Percentiles rank a stretch among this genome's conserved stretches.
phyloP scores from a whole-genome alignment of 1,140 invertebrate species.

The Drosophila melanica region DNA sequence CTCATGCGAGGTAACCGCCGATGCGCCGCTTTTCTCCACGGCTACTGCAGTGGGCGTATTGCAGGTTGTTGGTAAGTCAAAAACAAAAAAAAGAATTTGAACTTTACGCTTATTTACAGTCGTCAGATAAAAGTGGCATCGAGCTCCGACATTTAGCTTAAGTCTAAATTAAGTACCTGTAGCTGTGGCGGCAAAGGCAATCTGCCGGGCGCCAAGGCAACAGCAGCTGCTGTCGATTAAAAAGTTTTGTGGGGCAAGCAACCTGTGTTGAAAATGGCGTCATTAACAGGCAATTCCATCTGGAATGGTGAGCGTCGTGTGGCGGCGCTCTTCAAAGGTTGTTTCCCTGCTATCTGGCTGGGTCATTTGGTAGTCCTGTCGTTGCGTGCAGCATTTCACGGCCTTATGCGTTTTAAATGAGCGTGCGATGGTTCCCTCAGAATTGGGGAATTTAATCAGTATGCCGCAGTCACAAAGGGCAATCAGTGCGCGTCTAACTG shows the following conservation, averaged over 20 bases:
- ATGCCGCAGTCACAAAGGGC: constrained; percentile 46
- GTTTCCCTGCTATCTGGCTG: constrained; percentile 21
- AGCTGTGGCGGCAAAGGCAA: constrained; percentile 36
- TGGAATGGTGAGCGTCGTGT: constrained; percentile 48
- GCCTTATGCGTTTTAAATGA: constrained; percentile 71
- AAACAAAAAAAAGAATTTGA: too few species aligned
- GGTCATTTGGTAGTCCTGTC: constrained; percentile 63
- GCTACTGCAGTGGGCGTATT: constrained; percentile 87
- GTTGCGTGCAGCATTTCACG: constrained; percentile 61
- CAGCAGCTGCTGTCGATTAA: constrained; percentile 22
- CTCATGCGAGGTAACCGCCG: constrained; percentile 93
- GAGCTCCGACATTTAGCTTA: constrained; percentile 40
- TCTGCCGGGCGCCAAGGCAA: constrained; percentile 44
- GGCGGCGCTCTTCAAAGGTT: not conserved
- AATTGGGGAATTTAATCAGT: constrained; percentile 71
- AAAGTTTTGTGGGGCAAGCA: constrained; percentile 40
- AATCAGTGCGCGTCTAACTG: constrained; percentile 45
- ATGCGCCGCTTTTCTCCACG: constrained; percentile 90
- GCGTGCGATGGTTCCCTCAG: constrained; percentile 44
- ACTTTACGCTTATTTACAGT: not conserved
- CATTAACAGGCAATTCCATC: constrained; percentile 78
- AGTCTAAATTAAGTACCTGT: constrained; percentile 39
- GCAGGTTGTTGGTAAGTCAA: constrained; percentile 90
- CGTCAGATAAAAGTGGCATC: not conserved
- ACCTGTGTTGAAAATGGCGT: constrained; percentile 71